Base-by-base conservation (phyloP, 1,140 invertebrate genomes). In the Musca vetustissima region DNA sequence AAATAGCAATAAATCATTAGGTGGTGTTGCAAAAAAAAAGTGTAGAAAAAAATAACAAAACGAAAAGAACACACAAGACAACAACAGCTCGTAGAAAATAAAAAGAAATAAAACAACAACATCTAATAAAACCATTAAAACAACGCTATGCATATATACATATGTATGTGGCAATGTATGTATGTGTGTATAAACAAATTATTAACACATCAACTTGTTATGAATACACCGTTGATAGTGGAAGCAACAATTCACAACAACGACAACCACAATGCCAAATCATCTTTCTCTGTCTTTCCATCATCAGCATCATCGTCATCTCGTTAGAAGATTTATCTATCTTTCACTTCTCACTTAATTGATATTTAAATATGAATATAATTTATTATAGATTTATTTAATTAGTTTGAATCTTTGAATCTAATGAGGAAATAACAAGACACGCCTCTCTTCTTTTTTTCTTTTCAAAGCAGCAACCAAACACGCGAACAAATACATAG, bases 301-400 rank as follows among this genome's bases (percentile, higher is more conserved):
- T 13, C 28, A 28, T 28, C 8, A 28, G n/a, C n/a, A n/a, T n/a
- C n/a, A n/a, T 32, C 17, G 55, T 28, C 55, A 32, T 59, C 24
- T 59, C 25, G 8, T 36, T 13, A 19, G 7, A 61, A 61, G 57
- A 61, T 61, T 61, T 61, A 61, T 61, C 28, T 21, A 36, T 43
- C 49, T 43, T 43, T 52, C 57, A 36, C 57, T 43, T 61, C 36
- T 1, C 36, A 9, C 57, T 36, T 61, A 61, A 61, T 61, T 61
- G 57, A 61, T 61, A 43, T 61, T 61, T 61, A 61, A 61, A 61
- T 61, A 61, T 43, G 28, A 43, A 32, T 61, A 19, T 61, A 36
- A 61, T 61, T 61, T 61, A 61, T 61, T 61, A 43, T 61, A 7
- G 57, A 61, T 61, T 61, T 61, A 61, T 61, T 61, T 61, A 61